Evolutionary conservation across 2,797 vertebrate genomes (phyloP).

Genomic region (Halcyon leucocephala): DNA sequence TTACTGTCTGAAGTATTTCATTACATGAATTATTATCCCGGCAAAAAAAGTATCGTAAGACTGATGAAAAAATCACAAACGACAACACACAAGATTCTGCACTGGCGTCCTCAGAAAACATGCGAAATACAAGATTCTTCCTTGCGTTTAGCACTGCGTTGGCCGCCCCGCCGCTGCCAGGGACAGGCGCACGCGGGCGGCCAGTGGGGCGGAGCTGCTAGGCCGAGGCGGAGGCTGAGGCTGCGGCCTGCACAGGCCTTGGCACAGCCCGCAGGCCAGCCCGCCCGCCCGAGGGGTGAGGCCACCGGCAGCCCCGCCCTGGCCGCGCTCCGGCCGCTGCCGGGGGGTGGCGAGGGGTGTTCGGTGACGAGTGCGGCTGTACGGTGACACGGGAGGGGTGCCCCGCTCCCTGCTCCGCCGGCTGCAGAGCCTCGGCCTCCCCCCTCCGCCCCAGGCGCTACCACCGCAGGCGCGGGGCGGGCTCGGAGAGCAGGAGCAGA

Average conservation of each 20-base stretch:
- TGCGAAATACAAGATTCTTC: neutral
- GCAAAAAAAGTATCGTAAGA: neutral
- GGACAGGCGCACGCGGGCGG: too few relatives aligned
- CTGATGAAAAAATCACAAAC: too few relatives aligned
- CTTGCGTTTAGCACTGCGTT: neutral
- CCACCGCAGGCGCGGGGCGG: too few relatives aligned
- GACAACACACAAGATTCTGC: neutral
- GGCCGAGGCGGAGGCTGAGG: too few relatives aligned
- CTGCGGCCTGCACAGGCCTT: too few relatives aligned
- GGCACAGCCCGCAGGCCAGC: too few relatives aligned
- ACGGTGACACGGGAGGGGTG: neutral
- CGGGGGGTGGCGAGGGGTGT: neutral
- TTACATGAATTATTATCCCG: neutral
- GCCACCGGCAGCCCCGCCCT: too few relatives aligned
- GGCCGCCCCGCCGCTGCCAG: too few relatives aligned
- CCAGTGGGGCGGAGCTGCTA: too few relatives aligned
- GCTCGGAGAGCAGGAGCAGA: too few relatives aligned
- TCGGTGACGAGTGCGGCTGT: neutral
- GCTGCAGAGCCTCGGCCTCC: neutral
- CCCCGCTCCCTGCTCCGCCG: neutral
- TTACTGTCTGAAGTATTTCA: neutral
- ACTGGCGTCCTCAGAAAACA: accelerated
- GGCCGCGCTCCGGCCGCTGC: neutral
- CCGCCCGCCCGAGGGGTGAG: too few relatives aligned
- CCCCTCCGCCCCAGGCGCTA: neutral